Base-by-base conservation (phyloP, 1,140 invertebrate genomes). In the Myzus persicae region DNA sequence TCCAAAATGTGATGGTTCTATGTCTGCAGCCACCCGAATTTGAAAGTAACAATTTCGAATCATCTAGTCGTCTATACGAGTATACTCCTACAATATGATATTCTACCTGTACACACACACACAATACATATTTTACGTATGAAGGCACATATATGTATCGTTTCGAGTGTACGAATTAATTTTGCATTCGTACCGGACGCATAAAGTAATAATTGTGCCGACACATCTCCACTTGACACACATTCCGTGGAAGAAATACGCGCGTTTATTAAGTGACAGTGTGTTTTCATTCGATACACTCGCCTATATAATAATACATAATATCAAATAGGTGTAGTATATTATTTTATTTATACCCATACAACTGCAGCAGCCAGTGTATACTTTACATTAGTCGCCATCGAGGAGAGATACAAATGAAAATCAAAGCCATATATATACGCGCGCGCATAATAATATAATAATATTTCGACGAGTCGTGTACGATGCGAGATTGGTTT, bases 211-310 rank as follows among this genome's bases (percentile, higher is more conserved):
- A 87, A 87, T 89, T 89, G 87, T 89, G 36, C 22, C 87, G 46
- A 51, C 46, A 89, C 88, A 40, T 89, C 88, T 89, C 36, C 88
- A 26, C 36, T 54, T 40, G 88, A 54, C 88, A 89, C 9, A 54
- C 46, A 89, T 89, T 89, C 48, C 36, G 9, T 1, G 2, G 48
- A 18, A 36, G 36, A 89, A 26, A 54, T 38, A 54, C 22, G 36
- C 22, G 18, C 36, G 48, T 89, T 54, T 88, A 48, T 88, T 51
- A 85, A 36, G 44, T 36, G 46, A 54, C 88, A 54, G 88, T 89
- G 48, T 89, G 36, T 89, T 89, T 38, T 38, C 48, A 89, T 89
- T 89, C 88, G 88, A 51, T 40, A 89, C 88, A 89, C 88, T 26
- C 88, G 88, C 9, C 20, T 42, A 84, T 42, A 84, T 11, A 84